Percentiles rank a stretch among this genome's conserved stretches.
These are phyloP conservation scores for Helogale parvula DNA, from an alignment of 2,113 vertebrate genomes.

Conservation along the genomic window DNA sequence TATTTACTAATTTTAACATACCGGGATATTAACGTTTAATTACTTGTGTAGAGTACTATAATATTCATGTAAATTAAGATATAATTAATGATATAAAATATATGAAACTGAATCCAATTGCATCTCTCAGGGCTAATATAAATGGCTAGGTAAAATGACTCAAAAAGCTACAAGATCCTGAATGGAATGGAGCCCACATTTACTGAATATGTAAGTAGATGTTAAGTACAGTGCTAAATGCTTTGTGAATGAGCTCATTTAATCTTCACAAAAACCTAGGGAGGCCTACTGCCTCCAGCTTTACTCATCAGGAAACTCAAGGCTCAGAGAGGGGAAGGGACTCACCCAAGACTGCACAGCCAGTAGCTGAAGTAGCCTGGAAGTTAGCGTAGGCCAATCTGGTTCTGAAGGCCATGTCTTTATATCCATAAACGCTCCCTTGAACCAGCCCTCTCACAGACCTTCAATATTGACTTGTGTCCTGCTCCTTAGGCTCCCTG, in stretches of 20 bases:
- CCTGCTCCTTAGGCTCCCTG: accelerated
- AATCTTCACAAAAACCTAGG: not conserved
- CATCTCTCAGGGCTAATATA: not conserved
- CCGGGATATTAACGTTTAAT: not conserved
- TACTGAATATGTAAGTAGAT: not conserved
- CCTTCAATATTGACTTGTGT: not conserved
- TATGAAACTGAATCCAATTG: not conserved
- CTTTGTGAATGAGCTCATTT: not conserved
- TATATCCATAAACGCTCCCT: too few relatives aligned
- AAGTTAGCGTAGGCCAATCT: not conserved
- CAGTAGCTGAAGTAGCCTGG: not conserved
- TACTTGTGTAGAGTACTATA: not conserved
- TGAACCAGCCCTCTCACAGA: not conserved
- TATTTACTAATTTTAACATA: constrained; percentile 10
- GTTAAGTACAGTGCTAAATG: not conserved
- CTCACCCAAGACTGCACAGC: not conserved
- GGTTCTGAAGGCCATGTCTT: not conserved
- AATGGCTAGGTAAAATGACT: not conserved
- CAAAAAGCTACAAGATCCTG: not conserved
- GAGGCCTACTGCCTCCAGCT: not conserved
- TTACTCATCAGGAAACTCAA: not conserved
- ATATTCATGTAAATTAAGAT: constrained; percentile 25
- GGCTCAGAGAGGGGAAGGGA: not conserved
- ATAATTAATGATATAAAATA: constrained; percentile 23
- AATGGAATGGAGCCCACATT: not conserved